phyloP scores from a whole-genome alignment of 2,888 invertebrate species.

The Rugalucina vietnamica region DNA sequence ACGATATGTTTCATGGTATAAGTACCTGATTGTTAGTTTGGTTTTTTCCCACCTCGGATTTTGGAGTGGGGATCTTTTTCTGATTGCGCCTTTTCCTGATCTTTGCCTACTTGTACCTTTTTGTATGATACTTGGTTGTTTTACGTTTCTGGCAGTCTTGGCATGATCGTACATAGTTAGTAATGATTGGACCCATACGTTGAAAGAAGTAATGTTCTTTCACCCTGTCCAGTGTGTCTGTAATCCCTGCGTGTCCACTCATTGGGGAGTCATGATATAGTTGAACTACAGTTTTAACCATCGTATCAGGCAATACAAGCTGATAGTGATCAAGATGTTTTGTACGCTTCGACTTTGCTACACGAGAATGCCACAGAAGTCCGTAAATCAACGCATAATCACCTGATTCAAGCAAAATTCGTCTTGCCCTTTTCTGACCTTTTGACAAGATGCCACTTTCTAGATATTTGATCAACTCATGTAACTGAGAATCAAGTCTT shows the following conservation, averaged over 20 bases:
- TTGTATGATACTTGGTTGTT: background rate
- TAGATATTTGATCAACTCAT: background rate
- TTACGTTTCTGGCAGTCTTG: background rate
- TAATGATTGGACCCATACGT: background rate
- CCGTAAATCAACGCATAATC: background rate
- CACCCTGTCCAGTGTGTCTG: background rate
- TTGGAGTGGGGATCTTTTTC: too few species aligned
- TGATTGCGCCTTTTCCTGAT: too few species aligned
- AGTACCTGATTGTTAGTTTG: too few species aligned
- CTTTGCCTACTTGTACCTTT: too few species aligned
- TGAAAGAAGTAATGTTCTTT: background rate
- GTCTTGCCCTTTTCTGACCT: background rate
- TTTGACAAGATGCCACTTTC: background rate
- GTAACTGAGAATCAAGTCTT: background rate
- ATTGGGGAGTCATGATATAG: constrained; percentile 4
- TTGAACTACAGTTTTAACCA: background rate
- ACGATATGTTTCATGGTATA: too few species aligned
- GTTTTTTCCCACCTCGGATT: too few species aligned
- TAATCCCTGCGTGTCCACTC: background rate
- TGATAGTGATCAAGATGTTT: background rate
- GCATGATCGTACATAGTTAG: background rate
- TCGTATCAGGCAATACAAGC: background rate
- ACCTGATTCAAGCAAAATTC: background rate
- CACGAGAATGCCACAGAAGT: background rate
- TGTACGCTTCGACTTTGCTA: background rate